Percentiles rank a stretch among this genome's conserved stretches.
Evolutionary conservation across 2,797 vertebrate genomes (phyloP).

Genomic region (Rousettus madagascariensis): DNA sequence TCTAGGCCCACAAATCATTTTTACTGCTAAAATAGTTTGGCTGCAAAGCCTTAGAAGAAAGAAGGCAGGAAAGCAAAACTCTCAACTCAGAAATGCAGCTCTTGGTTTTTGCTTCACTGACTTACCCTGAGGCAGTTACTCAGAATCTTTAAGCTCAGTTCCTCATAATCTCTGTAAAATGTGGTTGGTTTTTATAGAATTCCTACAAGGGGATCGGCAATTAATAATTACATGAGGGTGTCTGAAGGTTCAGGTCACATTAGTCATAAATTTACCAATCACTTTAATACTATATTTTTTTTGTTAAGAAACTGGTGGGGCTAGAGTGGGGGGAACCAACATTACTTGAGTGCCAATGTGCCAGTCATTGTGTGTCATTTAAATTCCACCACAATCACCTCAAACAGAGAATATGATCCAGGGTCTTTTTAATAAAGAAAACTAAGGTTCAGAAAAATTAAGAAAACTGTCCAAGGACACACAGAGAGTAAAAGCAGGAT

Average conservation of each 20-base stretch:
- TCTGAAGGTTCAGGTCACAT: neutral
- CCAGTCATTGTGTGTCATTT: neutral
- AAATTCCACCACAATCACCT: neutral
- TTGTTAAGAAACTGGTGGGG: neutral
- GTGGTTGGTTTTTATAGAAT: slow-evolving; percentile 20
- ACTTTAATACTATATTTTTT: neutral
- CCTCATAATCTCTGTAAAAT: slow-evolving; percentile 54
- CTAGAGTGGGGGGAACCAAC: neutral
- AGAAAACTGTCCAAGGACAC: neutral
- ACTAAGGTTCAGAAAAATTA: neutral
- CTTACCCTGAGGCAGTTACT: neutral
- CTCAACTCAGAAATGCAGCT: neutral
- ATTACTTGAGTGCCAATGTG: neutral
- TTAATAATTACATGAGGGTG: slow-evolving; percentile 29
- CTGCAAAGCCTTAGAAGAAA: neutral
- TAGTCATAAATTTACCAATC: neutral
- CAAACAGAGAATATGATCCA: neutral
- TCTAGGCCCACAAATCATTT: neutral
- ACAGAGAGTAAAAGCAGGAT: neutral
- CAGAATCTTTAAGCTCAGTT: neutral
- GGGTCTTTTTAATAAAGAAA: neutral
- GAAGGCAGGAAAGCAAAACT: neutral
- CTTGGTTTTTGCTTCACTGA: neutral
- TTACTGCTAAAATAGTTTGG: slow-evolving; percentile 9
- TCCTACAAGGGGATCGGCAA: neutral